Conservation (phyloP, 2,797 vertebrate genomes). For the Pangasius djambal region DNA sequence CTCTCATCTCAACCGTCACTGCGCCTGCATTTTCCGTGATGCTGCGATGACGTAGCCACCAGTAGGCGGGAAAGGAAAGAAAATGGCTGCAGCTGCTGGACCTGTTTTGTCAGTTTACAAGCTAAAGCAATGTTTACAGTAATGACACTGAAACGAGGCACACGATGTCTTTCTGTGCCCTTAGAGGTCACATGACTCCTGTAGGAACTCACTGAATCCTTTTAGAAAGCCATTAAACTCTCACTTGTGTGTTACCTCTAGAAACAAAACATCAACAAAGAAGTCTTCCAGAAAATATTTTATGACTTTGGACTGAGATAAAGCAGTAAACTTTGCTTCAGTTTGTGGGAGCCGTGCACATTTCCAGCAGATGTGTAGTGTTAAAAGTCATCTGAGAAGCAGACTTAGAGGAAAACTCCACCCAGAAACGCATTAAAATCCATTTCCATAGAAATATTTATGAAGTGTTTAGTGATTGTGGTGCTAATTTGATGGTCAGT, state of each 20-base stretch:
- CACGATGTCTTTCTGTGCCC: background rate
- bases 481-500: background rate
- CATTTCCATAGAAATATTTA: background rate
- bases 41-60: background rate
- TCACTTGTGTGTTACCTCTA: background rate
- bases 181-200: background rate
- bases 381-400: too few species aligned
- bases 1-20: background rate
- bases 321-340: too few species aligned
- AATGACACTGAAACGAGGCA: too few species aligned
- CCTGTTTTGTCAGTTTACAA: background rate
- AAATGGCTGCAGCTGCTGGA: background rate
- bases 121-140: background rate
- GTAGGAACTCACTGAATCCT: background rate
- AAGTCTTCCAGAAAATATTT: background rate
- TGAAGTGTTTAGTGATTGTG: background rate
- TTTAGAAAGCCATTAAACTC: background rate
- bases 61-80: background rate
- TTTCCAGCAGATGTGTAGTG: too few species aligned
- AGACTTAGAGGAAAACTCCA: background rate
- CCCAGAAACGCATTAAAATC: background rate
- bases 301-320: background rate
- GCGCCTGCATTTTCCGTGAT: background rate
- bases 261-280: background rate
- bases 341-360: too few species aligned